Conservation (phyloP, 1,140 invertebrate genomes). For the Bathynomus jamesi region DNA sequence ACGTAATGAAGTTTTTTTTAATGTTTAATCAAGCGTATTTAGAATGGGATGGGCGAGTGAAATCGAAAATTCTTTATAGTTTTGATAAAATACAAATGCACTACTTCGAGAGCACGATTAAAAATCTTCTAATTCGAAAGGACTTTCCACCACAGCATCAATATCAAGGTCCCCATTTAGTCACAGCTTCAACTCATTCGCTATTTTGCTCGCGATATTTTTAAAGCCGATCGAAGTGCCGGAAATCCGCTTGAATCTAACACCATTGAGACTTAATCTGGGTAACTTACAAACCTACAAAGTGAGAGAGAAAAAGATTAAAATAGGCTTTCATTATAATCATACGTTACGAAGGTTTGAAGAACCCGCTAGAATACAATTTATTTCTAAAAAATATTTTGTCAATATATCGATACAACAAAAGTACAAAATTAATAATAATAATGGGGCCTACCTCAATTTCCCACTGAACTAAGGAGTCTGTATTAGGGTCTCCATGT, state of each 20-base stretch:
- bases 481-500: slow-evolving; percentile 96
- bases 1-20: no score
- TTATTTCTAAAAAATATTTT: no score
- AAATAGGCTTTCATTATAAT: no score
- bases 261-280: slow-evolving; percentile 93
- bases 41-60: no score
- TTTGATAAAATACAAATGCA: no score
- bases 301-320: background rate
- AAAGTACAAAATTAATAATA: background rate
- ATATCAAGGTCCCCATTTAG: slow-evolving; percentile 36
- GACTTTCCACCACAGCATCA: slow-evolving; percentile 29
- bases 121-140: slow-evolving; percentile 23
- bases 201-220: slow-evolving; percentile 99
- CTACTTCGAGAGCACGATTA: no score
- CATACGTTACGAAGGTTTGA: background rate
- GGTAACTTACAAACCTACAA: slow-evolving; percentile 89
- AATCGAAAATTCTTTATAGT: no score
- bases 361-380: background rate
- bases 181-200: slow-evolving; percentile 93
- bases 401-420: background rate
- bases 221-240: slow-evolving; percentile 99
- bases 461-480: slow-evolving; percentile 99
- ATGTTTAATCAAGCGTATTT: no score
- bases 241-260: slow-evolving; percentile 98
- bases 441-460: slow-evolving; percentile 68